Conservation (phyloP, 2,113 vertebrate species). For the Ictidomys tridecemlineatus region DNA sequence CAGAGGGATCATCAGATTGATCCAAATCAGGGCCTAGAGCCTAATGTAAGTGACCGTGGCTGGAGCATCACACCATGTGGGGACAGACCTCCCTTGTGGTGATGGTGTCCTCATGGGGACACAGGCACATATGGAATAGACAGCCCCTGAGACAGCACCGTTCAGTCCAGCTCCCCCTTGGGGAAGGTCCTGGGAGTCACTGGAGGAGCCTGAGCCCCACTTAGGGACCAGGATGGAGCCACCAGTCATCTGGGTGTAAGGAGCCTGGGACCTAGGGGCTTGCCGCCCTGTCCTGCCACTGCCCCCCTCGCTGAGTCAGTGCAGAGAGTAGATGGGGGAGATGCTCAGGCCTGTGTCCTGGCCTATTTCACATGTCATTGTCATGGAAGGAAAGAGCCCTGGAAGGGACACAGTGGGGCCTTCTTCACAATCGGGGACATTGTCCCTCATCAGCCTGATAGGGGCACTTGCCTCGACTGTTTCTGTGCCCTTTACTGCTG, state of each 20-base stretch:
- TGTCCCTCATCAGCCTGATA: not conserved
- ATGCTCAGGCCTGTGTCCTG: rapidly evolving
- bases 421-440: not conserved
- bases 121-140: not conserved
- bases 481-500: not conserved
- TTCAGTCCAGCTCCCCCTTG: not conserved
- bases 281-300: not conserved
- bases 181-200: rapidly evolving
- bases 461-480: not conserved
- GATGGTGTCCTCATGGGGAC: not conserved
- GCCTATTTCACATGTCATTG: not conserved
- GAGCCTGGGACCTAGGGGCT: not conserved
- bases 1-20: not conserved
- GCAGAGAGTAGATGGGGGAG: not conserved
- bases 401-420: not conserved
- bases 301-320: not conserved
- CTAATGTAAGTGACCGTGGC: not conserved
- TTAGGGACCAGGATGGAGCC: not conserved
- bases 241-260: not conserved
- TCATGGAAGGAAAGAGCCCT: not conserved
- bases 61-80: rapidly evolving
- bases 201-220: not conserved
- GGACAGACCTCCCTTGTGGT: too few relatives aligned
- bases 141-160: not conserved
- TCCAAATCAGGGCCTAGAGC: not conserved